These are phyloP conservation scores for Dascillus cervinus DNA, from an alignment of 2,888 invertebrate genomes.

Conservation along the genomic window DNA sequence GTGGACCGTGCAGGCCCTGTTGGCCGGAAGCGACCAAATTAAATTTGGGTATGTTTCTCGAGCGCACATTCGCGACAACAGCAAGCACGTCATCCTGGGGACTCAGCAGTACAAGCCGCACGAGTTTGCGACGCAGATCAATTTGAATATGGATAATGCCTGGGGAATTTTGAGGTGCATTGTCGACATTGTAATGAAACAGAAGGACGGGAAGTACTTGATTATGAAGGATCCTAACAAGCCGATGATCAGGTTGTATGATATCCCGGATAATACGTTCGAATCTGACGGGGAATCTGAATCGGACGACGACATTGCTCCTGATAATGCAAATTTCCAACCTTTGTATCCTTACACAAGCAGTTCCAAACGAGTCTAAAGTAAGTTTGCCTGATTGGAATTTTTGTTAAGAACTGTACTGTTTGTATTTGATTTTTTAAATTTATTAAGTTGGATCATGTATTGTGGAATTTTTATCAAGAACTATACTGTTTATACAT, in stretches of 20 bases:
- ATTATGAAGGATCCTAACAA: constrained; percentile 99
- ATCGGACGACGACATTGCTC: constrained; percentile 61
- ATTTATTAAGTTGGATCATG: too few relatives aligned
- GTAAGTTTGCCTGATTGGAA: too few relatives aligned
- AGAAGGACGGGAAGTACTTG: constrained; percentile 92
- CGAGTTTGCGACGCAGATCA: constrained; percentile 98
- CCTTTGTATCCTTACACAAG: constrained; percentile 37
- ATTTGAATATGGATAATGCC: constrained; percentile 98
- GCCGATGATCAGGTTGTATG: constrained; percentile 93
- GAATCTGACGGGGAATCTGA: constrained; percentile 94
- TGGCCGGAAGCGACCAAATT: constrained; percentile 94
- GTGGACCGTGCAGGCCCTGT: constrained; percentile 94
- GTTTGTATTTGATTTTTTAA: too few relatives aligned
- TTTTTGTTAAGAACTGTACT: too few relatives aligned
- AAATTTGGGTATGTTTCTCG: constrained; percentile 99
- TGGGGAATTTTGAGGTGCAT: constrained; percentile 98
- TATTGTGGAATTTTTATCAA: too few relatives aligned
- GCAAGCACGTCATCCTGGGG: constrained; percentile 93
- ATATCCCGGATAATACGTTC: constrained; percentile 97
- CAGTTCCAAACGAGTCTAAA: constrained; percentile 22
- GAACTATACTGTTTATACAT: too few relatives aligned
- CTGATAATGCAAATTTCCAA: constrained; percentile 38
- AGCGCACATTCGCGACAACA: constrained; percentile 84
- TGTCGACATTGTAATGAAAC: constrained; percentile 94
- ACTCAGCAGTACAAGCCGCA: constrained; percentile 97